Evolutionary conservation across 2,113 vertebrate species (phyloP).

Genomic region (Suricata suricatta): DNA sequence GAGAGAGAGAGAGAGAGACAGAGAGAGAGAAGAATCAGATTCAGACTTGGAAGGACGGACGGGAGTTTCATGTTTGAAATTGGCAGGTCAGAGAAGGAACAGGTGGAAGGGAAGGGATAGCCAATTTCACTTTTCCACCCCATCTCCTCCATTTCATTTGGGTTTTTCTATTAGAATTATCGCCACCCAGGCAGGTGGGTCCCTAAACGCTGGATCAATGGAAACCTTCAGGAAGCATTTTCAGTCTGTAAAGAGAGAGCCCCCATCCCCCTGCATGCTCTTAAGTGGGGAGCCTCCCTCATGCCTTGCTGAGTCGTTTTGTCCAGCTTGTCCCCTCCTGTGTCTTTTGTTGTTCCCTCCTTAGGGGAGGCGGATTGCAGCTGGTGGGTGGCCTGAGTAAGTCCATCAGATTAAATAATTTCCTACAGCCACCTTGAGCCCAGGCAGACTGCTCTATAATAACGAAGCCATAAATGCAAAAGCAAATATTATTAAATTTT

Average conservation of each 20-base stretch:
- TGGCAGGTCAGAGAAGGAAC: neutral
- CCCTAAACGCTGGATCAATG: neutral
- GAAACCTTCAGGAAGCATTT: neutral
- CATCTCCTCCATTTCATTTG: neutral
- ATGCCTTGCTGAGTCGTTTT: neutral
- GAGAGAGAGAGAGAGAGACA: neutral
- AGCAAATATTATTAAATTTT: conserved; percentile 37
- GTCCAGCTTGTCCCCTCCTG: neutral
- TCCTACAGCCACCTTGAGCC: neutral
- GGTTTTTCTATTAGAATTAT: neutral
- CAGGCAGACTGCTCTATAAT: neutral
- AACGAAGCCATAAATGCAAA: neutral
- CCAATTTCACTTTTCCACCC: neutral
- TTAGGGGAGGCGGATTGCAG: neutral
- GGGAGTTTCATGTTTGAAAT: neutral
- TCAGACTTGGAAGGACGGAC: neutral
- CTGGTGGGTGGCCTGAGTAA: neutral
- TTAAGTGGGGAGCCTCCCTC: neutral
- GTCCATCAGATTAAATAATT: neutral
- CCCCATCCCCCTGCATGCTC: too few species aligned
- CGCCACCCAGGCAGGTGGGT: neutral
- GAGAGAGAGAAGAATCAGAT: neutral
- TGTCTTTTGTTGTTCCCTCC: neutral
- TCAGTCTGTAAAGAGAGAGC: neutral
- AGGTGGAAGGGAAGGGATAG: neutral